Conservation (phyloP, 2,797 vertebrate species). For the Sorex maritimensis region DNA sequence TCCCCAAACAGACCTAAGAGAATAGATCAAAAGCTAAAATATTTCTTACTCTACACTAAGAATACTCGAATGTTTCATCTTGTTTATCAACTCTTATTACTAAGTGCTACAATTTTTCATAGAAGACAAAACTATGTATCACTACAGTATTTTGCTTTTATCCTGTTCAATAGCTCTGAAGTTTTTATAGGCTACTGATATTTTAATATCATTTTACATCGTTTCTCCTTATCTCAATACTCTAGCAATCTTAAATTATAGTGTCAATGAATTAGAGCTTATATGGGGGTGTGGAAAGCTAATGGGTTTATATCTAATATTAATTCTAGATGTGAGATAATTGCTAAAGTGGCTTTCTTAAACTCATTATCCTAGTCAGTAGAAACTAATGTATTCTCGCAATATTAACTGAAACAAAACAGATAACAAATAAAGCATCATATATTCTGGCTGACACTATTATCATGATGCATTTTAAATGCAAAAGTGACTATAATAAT, state of each 20-base stretch:
- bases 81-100: not conserved
- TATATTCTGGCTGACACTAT: constrained; percentile 78
- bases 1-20: not conserved
- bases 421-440: constrained; percentile 59
- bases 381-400: constrained; percentile 76
- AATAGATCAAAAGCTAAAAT: not conserved
- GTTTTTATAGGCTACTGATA: constrained; percentile 6
- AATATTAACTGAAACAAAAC: constrained; percentile 77
- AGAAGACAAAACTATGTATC: constrained; percentile 5
- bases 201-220: constrained; percentile 32
- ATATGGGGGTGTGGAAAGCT: not conserved
- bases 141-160: not conserved
- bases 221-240: constrained; percentile 52
- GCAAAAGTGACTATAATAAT: constrained; percentile 78
- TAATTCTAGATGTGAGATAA: constrained; percentile 75
- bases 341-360: constrained; percentile 75
- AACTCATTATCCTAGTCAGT: constrained; percentile 79
- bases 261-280: constrained; percentile 50
- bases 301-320: constrained; percentile 69
- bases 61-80: not conserved
- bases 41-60: not conserved
- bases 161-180: not conserved
- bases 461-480: constrained; percentile 76
- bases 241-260: constrained; percentile 55
- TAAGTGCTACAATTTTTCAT: not conserved